These are phyloP conservation scores for Clarias fuscus DNA, from an alignment of 2,797 vertebrate species.

Conservation along the genomic window DNA sequence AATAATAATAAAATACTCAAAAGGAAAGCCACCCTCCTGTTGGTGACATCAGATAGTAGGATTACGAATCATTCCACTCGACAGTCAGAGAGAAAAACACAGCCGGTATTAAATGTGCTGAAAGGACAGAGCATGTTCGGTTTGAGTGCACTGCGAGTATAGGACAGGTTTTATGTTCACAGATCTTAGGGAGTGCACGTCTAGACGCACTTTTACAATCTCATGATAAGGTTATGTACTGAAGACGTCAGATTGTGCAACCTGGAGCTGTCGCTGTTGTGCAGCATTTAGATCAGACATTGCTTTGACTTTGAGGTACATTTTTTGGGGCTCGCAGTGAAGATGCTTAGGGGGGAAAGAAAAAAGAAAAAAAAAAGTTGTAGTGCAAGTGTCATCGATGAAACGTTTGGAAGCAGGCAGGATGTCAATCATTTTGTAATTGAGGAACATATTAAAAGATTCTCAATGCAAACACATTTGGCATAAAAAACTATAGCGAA, in stretches of 20 bases:
- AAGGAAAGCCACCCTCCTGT: not conserved
- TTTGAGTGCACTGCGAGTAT: not conserved
- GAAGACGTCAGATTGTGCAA: not conserved
- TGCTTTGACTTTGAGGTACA: not conserved
- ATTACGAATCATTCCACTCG: not conserved
- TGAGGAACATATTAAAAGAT: too few species aligned
- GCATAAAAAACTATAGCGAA: not conserved
- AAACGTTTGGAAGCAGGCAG: not conserved
- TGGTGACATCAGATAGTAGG: not conserved
- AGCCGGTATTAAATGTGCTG: not conserved
- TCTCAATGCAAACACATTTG: not conserved
- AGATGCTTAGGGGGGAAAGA: not conserved
- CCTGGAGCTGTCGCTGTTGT: not conserved
- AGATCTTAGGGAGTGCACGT: not conserved
- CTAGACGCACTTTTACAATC: constrained; percentile 12
- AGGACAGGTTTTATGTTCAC: constrained; percentile 1
- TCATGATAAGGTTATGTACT: constrained; percentile 21
- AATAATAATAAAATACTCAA: not conserved
- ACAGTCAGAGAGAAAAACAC: not conserved
- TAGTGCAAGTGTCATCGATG: not conserved
- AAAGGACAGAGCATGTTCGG: not conserved
- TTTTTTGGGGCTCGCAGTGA: not conserved
- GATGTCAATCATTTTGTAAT: not conserved
- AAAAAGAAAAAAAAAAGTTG: too few species aligned
- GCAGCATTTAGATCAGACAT: constrained; percentile 10